phyloP scores from a whole-genome alignment of 2,797 vertebrate species.

The Prionace glauca region DNA sequence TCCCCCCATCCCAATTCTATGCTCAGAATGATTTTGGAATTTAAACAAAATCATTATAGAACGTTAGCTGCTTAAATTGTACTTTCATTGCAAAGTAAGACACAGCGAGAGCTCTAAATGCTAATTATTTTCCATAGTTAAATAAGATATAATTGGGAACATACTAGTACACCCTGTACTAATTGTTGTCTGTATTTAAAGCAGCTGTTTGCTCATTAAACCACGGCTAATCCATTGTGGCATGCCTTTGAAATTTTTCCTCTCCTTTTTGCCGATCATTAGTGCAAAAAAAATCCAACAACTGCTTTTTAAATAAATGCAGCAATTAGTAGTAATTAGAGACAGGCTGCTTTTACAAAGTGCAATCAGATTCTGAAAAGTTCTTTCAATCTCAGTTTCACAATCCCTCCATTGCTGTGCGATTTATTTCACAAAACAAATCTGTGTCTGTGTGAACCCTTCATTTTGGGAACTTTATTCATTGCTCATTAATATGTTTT shows the following conservation, averaged over 20 bases:
- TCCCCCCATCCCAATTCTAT: not conserved
- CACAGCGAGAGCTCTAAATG: slow-evolving; percentile 20
- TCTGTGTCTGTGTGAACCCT: not conserved
- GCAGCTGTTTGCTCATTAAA: slow-evolving; percentile 39
- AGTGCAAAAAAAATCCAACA: slow-evolving; percentile 33
- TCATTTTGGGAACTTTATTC: not conserved
- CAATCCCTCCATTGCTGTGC: slow-evolving; percentile 10
- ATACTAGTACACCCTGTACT: slow-evolving; percentile 37
- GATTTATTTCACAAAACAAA: not conserved
- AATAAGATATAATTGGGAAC: slow-evolving; percentile 39
- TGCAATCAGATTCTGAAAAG: slow-evolving; percentile 30
- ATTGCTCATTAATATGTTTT: slow-evolving; percentile 8
- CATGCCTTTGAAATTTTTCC: slow-evolving; percentile 32
- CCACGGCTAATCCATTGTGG: slow-evolving; percentile 34
- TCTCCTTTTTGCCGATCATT: slow-evolving; percentile 36
- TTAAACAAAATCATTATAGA: slow-evolving; percentile 25
- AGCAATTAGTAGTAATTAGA: slow-evolving; percentile 35
- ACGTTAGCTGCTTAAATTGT: slow-evolving; percentile 26
- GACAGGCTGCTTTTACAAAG: slow-evolving; percentile 30
- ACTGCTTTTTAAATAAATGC: slow-evolving; percentile 38
- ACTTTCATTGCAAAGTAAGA: slow-evolving; percentile 31
- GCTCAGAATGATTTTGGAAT: slow-evolving; percentile 18
- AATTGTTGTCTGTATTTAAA: slow-evolving; percentile 39
- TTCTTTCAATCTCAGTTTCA: slow-evolving; percentile 24
- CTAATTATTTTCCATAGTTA: slow-evolving; percentile 35